Evolutionary conservation across 2,888 invertebrate species (phyloP), one percentile per base, ranked within the genome.

Genomic region (Tenthredo distinguenda): DNA sequence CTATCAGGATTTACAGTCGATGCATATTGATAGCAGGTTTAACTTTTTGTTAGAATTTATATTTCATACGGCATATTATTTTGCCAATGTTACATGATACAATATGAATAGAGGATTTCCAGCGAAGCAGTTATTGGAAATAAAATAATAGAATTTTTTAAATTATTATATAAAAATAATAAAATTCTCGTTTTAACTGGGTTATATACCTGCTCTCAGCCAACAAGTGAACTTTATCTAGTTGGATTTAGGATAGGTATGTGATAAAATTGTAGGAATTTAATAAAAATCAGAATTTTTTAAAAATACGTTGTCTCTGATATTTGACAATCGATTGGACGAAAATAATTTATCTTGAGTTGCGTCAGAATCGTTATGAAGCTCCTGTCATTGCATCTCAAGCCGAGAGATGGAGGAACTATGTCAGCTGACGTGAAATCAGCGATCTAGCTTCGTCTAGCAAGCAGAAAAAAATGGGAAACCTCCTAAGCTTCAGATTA

Each of bases 361-460:
- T n/a, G 34, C 34, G 18, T 50, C 18, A 31, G 18, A 26, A 50
- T 77, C 26, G 55, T 1, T 18, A 34, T 55, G 15, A 21, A 77
- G 37, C 55, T 31, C 18, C 50, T 34, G 26, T 34, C 9, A 55
- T 31, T 55, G 18, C 55, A 55, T 50, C 31, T 31, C 6, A 40
- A 10, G 12, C 21, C 26, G 37, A 26, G 12, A 81, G 21, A 62
- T 21, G 15, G 81, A 81, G 65, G 26, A 37, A 37, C 55, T 10
- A 31, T 83, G 83, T 71, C 50, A 37, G 65, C 34, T 26, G 83
- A 31, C 12, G 71, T 83, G 18, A 50, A 83, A 83, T 71, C 43
- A 83, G 83, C n/a, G 47, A 83, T 71, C 37, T 26, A 26, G 5
- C 26, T 62, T 31, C 47, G 68, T 34, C 31, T 31, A 50, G 83